These are phyloP conservation scores for Zosterops hypoxanthus DNA, from an alignment of 2,113 vertebrate genomes.

Conservation along the genomic window DNA sequence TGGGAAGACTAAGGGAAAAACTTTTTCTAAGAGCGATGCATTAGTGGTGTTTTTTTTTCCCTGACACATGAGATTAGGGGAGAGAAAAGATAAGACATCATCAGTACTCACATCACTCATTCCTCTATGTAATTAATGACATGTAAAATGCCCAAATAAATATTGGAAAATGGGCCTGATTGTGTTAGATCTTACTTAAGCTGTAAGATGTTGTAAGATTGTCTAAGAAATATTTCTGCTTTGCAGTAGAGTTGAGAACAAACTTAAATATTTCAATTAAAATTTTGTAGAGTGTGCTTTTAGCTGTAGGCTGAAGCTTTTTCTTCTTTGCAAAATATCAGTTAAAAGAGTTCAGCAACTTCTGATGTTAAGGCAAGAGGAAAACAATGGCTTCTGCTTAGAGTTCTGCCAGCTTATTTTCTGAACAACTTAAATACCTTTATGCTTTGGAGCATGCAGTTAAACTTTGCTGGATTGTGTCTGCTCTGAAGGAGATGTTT, in stretches of 20 bases:
- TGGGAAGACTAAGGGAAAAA: neutral
- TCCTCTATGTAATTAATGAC: neutral
- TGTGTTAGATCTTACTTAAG: neutral
- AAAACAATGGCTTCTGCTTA: conserved; percentile 37
- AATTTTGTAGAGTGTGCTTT: neutral
- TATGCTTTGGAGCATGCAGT: conserved; percentile 23
- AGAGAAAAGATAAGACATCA: neutral
- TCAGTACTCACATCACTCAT: neutral
- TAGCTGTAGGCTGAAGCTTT: neutral
- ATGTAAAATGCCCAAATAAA: neutral
- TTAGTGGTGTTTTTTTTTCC: neutral
- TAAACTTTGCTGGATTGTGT: conserved; percentile 7
- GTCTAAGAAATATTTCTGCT: neutral
- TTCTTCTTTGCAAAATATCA: neutral
- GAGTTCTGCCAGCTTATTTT: conserved; percentile 36
- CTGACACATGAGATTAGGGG: neutral
- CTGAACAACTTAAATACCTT: neutral
- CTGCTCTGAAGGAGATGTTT: conserved; percentile 11
- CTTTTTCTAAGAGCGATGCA: neutral
- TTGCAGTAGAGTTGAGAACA: neutral
- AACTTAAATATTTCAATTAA: neutral
- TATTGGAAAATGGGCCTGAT: neutral
- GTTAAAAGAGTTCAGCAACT: conserved; percentile 2
- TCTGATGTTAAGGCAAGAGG: conserved; percentile 1
- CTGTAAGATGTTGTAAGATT: neutral